phyloP scores from a whole-genome alignment of 2,888 invertebrate genomes.

The Brenthis ino region DNA sequence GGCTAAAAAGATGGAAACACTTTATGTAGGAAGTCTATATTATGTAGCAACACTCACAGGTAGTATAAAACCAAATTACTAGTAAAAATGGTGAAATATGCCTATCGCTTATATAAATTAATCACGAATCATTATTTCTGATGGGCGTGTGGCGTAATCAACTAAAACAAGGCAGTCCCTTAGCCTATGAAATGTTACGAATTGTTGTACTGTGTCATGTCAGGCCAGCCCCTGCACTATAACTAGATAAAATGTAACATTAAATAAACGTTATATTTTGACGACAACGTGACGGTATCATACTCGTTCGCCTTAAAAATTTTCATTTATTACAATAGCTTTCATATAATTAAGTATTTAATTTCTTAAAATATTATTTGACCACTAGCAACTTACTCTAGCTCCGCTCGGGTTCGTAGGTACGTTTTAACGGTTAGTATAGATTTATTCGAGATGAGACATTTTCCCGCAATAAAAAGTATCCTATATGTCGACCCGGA shows the following conservation, averaged over 20 bases:
- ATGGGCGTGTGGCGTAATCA: slow-evolving; percentile 57
- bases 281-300: slow-evolving; percentile 40
- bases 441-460: background rate
- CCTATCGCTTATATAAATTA: slow-evolving; percentile 37
- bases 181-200: slow-evolving; percentile 58
- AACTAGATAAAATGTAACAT: slow-evolving; percentile 22
- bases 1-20: background rate
- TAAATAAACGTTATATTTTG: slow-evolving; percentile 16
- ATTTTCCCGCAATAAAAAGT: background rate
- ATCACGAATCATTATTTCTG: slow-evolving; percentile 51
- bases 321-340: background rate
- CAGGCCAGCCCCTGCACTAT: slow-evolving; percentile 44
- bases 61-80: background rate
- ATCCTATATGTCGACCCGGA: too few species aligned
- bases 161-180: slow-evolving; percentile 57
- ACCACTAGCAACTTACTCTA: too few species aligned
- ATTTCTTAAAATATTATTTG: too few species aligned
- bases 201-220: slow-evolving; percentile 70
- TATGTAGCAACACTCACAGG: background rate
- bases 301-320: slow-evolving; percentile 28
- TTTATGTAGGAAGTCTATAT: background rate
- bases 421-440: too few species aligned
- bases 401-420: too few species aligned
- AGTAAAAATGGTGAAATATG: background rate
- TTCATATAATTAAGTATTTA: too few species aligned